phyloP scores from a whole-genome alignment of 2,797 vertebrate genomes.

The Sebastiscus tertius region DNA sequence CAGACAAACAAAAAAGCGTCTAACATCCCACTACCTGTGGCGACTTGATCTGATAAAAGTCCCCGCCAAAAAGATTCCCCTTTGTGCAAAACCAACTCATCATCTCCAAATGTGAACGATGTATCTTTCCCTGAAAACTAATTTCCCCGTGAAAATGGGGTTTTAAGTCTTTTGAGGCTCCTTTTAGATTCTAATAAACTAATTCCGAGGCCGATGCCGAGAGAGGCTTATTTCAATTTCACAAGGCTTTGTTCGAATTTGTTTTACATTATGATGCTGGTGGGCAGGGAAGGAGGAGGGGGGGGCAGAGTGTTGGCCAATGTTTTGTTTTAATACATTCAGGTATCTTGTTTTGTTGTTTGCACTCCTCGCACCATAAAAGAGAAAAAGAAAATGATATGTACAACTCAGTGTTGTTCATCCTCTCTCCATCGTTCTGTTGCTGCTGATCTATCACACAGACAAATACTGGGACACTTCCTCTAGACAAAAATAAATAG shows the following conservation, averaged over 20 bases:
- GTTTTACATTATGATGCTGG: slow-evolving; percentile 77
- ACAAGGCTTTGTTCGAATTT: slow-evolving; percentile 77
- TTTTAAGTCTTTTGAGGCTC: slow-evolving; percentile 76
- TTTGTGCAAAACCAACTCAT: slow-evolving; percentile 70
- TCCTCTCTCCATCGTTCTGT: not conserved
- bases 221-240: slow-evolving; percentile 77
- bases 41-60: slow-evolving; percentile 69
- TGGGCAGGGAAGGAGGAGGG: slow-evolving; percentile 16
- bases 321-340: slow-evolving; percentile 65
- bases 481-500: slow-evolving; percentile 26
- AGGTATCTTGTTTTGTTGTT: slow-evolving; percentile 59
- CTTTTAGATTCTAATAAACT: slow-evolving; percentile 82
- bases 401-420: not conserved
- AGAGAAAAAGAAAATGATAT: slow-evolving; percentile 11
- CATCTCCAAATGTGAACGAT: slow-evolving; percentile 70
- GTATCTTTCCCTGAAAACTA: slow-evolving; percentile 74
- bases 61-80: slow-evolving; percentile 48
- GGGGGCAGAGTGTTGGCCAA: not conserved
- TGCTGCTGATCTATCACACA: slow-evolving; percentile 22
- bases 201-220: slow-evolving; percentile 65
- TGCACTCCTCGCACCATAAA: slow-evolving; percentile 29
- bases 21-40: slow-evolving; percentile 54
- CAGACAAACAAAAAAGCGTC: slow-evolving; percentile 59
- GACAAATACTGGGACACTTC: slow-evolving; percentile 14
- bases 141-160: slow-evolving; percentile 78